phyloP scores from a whole-genome alignment of 2,113 vertebrate species.

The Dicrurus megarhynchus region DNA sequence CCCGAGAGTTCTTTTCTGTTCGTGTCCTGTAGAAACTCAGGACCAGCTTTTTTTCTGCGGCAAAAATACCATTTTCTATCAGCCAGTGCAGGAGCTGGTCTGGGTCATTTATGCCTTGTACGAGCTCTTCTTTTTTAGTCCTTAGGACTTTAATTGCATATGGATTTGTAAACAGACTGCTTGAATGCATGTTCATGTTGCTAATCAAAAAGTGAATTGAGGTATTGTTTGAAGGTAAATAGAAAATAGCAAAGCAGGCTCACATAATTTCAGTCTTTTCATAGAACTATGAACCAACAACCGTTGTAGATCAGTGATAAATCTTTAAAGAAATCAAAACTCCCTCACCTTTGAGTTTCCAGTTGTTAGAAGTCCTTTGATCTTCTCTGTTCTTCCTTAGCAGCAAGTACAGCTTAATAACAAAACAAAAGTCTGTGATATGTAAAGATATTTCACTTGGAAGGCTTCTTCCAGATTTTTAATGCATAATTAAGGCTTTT shows the following conservation, averaged over 20 bases:
- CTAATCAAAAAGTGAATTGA: neutral
- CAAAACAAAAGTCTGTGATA: constrained; percentile 7
- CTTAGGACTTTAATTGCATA: constrained; percentile 75
- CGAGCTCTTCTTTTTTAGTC: constrained; percentile 72
- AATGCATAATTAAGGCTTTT: neutral
- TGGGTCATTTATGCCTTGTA: constrained; percentile 72
- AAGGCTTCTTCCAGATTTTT: neutral
- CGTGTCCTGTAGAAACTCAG: constrained; percentile 71
- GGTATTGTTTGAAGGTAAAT: neutral
- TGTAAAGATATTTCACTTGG: neutral
- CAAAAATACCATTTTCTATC: constrained; percentile 69
- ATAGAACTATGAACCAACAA: neutral
- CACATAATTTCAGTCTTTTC: neutral
- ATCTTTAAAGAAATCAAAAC: constrained; percentile 1
- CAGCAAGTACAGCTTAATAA: constrained; percentile 9
- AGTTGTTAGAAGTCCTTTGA: constrained; percentile 21
- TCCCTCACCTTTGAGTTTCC: constrained; percentile 37
- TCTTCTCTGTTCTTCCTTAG: constrained; percentile 35
- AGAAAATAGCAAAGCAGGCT: neutral
- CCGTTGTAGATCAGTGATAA: neutral
- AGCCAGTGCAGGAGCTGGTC: constrained; percentile 76
- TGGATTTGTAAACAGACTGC: constrained; percentile 69
- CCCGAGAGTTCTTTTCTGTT: constrained; percentile 73
- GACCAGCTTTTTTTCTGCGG: constrained; percentile 66
- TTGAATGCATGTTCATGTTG: constrained; percentile 3